These are phyloP conservation scores for Megaleporinus macrocephalus DNA, from an alignment of 2,113 vertebrate genomes.

Conservation along the genomic window DNA sequence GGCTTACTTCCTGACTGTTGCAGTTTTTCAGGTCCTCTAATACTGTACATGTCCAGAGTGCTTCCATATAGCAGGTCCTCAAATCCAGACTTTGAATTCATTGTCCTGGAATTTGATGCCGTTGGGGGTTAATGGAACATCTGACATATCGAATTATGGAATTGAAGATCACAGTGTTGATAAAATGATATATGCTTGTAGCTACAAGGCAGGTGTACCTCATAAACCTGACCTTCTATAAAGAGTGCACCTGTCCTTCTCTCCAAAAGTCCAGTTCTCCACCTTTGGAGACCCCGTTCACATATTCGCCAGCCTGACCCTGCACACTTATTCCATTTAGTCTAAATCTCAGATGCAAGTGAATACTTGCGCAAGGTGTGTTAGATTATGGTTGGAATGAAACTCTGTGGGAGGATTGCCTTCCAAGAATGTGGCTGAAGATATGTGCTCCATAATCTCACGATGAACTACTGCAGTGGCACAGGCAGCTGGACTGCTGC, in stretches of 20 bases:
- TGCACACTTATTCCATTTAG: not conserved
- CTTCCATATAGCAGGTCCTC: too few species aligned
- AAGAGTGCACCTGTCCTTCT: not conserved
- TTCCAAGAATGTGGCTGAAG: not conserved
- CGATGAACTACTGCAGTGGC: not conserved
- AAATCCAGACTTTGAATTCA: too few species aligned
- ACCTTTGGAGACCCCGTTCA: not conserved
- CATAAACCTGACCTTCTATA: too few species aligned
- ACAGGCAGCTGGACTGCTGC: not conserved
- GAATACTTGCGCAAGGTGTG: slow-evolving; percentile 14
- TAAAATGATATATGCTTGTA: too few species aligned
- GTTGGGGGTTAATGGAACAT: too few species aligned
- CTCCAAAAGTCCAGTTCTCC: not conserved
- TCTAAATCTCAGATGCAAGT: not conserved
- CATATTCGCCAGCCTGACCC: not conserved
- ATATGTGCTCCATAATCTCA: not conserved
- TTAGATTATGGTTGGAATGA: slow-evolving; percentile 4
- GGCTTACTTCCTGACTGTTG: too few species aligned
- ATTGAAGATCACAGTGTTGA: too few species aligned
- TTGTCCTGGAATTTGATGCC: too few species aligned
- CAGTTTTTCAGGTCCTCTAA: too few species aligned
- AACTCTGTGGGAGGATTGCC: not conserved
- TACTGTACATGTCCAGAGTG: too few species aligned
- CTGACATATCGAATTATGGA: too few species aligned
- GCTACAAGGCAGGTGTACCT: too few species aligned